These are phyloP conservation scores for Drosophila eugracilis DNA, from an alignment of 1,140 invertebrate species.

Conservation along the genomic window DNA sequence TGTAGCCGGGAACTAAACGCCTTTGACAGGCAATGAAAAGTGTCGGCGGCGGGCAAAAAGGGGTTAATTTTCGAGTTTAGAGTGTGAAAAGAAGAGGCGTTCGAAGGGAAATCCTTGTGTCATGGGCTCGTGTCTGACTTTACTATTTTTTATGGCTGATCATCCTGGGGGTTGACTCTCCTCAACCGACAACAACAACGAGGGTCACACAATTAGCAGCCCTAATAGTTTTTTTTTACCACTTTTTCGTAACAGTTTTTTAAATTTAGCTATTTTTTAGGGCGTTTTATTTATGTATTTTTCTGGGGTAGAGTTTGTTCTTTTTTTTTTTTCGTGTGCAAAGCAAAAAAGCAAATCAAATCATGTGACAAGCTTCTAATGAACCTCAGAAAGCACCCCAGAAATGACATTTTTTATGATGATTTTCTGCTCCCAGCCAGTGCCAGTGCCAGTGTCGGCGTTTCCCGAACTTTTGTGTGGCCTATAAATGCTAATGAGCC, in stretches of 20 bases:
- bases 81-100: conserved; percentile 18
- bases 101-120: conserved; percentile 29
- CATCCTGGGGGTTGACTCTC: conserved; percentile 36
- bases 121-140: conserved; percentile 63
- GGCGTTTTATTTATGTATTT: conserved; percentile 15
- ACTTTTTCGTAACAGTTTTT: too few species aligned
- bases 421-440: conserved; percentile 24
- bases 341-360: conserved; percentile 65
- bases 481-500: conserved; percentile 81
- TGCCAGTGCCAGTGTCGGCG: too few species aligned
- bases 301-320: conserved; percentile 10
- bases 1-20: conserved; percentile 52
- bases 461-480: conserved; percentile 76
- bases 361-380: conserved; percentile 82
- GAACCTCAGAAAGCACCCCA: conserved; percentile 69
- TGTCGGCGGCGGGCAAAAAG: conserved; percentile 1
- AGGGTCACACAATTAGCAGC: conserved; percentile 75
- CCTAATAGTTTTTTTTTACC: conserved; percentile 58
- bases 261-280: conserved; percentile 19
- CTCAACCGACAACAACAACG: neutral
- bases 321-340: too few species aligned
- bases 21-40: conserved; percentile 74
- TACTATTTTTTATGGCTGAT: conserved; percentile 1
- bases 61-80: conserved; percentile 3
- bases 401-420: neutral